A percentile compares a stretch with the other conserved stretches of the same genome.
These are phyloP conservation scores for Chitala chitala DNA, from an alignment of 2,113 vertebrate species.

Conservation along the genomic window DNA sequence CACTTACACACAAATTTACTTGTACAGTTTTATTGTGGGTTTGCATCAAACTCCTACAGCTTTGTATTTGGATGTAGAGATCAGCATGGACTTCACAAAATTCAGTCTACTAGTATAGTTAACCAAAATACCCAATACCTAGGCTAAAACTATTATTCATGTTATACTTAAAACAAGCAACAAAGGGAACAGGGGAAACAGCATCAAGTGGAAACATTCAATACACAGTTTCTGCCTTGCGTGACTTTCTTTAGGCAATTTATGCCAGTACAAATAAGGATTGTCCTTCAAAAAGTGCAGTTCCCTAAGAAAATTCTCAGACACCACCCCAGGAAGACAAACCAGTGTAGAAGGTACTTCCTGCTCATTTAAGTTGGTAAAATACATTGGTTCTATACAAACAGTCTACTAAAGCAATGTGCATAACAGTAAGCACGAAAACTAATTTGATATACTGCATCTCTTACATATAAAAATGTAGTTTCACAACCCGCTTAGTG, in stretches of 20 bases:
- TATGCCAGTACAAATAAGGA: constrained; percentile 73
- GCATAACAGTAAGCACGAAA: constrained; percentile 65
- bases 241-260: constrained; percentile 59
- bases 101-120: constrained; percentile 74
- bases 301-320: constrained; percentile 64
- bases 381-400: constrained; percentile 54
- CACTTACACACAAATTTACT: no score
- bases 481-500: constrained; percentile 43
- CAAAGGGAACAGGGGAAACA: constrained; percentile 53
- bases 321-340: constrained; percentile 64
- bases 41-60: constrained; percentile 74
- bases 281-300: constrained; percentile 81
- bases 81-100: constrained; percentile 67
- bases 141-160: constrained; percentile 64
- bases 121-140: constrained; percentile 69
- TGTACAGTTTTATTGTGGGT: constrained; percentile 77
- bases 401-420: constrained; percentile 70
- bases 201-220: constrained; percentile 69
- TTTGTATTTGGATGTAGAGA: constrained; percentile 64
- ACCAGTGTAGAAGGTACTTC: constrained; percentile 55
- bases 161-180: constrained; percentile 64
- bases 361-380: constrained; percentile 47
- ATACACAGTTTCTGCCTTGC: constrained; percentile 64
- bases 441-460: constrained; percentile 49
- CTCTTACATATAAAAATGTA: constrained; percentile 58